Base-by-base conservation (phyloP, 2,888 invertebrate genomes). In the Panopea generosa region DNA sequence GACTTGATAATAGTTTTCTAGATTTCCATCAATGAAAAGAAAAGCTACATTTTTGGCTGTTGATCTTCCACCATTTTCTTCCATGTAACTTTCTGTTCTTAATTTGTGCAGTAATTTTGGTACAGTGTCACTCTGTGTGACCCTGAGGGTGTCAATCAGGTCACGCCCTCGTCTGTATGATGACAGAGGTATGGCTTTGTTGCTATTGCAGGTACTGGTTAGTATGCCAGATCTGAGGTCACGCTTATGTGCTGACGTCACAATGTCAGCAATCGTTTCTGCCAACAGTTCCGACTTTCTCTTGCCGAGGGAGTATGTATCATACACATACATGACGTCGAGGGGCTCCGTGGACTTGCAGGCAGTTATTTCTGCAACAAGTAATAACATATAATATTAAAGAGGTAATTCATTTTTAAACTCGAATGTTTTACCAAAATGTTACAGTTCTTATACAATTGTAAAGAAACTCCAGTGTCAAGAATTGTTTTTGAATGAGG, bases 301-400 rank as follows among this genome's bases (percentile, higher is more conserved):
- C 24, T 33, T 55, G 6, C 76, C 77, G 20, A 82, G 29, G 26
- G 65, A 47, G 2, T 59, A 59, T 11, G 72, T 38, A 53, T 84
- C 81, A 53, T 59, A 80, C 2, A 75, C 73, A 55, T 75, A 84
- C 65, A 82, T 69, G 3, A 82, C 53, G 22, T 84, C 79, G 11
- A 70, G 27, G 24, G 74, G 29, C 24, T 60, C 50, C n/a, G 40
- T 29, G 3, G 69, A 60, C n/a, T 38, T 49, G 40, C 80, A 81
- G 20, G 59, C 68, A 66, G 63, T 20, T 60, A 61, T 20, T 33
- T 61, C 71, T 75, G 66, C 9, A 70, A 67, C 24, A 26, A 18
- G 47, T 29, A 56, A 33, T 29, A 63, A 29, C 52, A 40, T 40
- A 40, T 40, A 11, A 7, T 16, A 16, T 40, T 16, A 40, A 11